These are phyloP conservation scores for Enteromius thamalakanensis DNA, from an alignment of 2,797 vertebrate genomes.

Conservation along the genomic window DNA sequence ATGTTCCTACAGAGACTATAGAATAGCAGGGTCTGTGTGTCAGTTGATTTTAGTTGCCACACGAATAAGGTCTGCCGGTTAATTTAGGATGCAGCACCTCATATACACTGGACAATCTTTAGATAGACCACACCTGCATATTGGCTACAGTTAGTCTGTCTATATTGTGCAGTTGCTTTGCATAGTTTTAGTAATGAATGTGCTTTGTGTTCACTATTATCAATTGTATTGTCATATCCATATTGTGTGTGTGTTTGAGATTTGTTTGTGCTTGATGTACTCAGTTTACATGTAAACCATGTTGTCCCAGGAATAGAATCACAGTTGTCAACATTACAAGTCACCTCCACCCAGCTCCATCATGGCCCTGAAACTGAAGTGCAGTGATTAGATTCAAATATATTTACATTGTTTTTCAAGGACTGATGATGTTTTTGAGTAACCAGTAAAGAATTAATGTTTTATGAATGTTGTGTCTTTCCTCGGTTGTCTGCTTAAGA, in stretches of 20 bases:
- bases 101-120: constrained; percentile 45
- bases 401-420: constrained; percentile 31
- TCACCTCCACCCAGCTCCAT: background rate
- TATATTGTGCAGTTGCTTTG: constrained; percentile 43
- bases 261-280: constrained; percentile 50
- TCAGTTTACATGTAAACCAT: constrained; percentile 25
- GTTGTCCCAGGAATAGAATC: background rate
- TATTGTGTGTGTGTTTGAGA: constrained; percentile 30
- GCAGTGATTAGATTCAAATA: constrained; percentile 2
- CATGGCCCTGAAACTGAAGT: constrained; percentile 19
- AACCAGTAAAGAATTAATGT: constrained; percentile 35
- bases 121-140: constrained; percentile 35
- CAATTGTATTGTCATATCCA: constrained; percentile 17
- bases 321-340: constrained; percentile 1
- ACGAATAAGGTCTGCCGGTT: constrained; percentile 25
- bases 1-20: background rate
- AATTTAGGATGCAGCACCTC: constrained; percentile 44
- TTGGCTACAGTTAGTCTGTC: constrained; percentile 10
- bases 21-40: constrained; percentile 18
- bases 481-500: background rate
- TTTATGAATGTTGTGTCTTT: constrained; percentile 20
- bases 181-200: constrained; percentile 34
- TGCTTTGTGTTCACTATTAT: constrained; percentile 29
- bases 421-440: constrained; percentile 4
- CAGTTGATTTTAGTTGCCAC: background rate